A percentile compares a stretch with the other conserved stretches of the same genome.
Conservation (phyloP, 2,888 invertebrate genomes). For the Homarus gammarus region DNA sequence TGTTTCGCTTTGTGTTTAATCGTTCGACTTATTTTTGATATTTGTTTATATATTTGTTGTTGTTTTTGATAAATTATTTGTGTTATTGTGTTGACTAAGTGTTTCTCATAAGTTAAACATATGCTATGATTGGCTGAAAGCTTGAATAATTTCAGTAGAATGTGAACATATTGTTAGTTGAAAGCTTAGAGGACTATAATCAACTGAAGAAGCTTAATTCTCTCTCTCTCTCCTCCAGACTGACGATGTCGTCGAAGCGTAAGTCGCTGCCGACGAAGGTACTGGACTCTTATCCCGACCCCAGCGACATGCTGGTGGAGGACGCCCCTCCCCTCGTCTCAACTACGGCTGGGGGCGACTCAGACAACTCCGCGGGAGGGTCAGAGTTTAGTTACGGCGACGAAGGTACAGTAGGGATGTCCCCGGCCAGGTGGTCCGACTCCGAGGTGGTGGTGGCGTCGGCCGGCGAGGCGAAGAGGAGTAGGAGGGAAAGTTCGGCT, state of each 20-base stretch:
- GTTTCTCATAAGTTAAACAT: no score
- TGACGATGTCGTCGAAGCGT: constrained; percentile 97
- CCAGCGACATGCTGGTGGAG: constrained; percentile 77
- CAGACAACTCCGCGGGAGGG: constrained; percentile 76
- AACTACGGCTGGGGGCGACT: constrained; percentile 76
- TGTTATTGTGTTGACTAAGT: no score
- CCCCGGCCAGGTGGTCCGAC: constrained; percentile 62
- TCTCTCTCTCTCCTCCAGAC: constrained; percentile 81
- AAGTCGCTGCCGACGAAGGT: constrained; percentile 97
- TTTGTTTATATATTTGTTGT: no score
- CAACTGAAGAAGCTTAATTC: not conserved
- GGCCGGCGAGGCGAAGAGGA: constrained; percentile 38
- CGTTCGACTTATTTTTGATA: no score
- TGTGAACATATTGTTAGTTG: no score
- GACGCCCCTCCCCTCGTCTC: constrained; percentile 73
- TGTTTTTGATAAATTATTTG: no score
- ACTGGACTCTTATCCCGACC: constrained; percentile 85
- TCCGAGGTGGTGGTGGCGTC: constrained; percentile 33
- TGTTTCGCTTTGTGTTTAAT: no score
- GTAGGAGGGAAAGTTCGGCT: constrained; percentile 46
- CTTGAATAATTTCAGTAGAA: no score
- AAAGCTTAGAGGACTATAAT: not conserved
- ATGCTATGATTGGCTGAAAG: no score
- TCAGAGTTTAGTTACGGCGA: constrained; percentile 67
- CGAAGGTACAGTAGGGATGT: constrained; percentile 35